phyloP scores from a whole-genome alignment of 2,797 vertebrate species.

The Vultur gryphus region DNA sequence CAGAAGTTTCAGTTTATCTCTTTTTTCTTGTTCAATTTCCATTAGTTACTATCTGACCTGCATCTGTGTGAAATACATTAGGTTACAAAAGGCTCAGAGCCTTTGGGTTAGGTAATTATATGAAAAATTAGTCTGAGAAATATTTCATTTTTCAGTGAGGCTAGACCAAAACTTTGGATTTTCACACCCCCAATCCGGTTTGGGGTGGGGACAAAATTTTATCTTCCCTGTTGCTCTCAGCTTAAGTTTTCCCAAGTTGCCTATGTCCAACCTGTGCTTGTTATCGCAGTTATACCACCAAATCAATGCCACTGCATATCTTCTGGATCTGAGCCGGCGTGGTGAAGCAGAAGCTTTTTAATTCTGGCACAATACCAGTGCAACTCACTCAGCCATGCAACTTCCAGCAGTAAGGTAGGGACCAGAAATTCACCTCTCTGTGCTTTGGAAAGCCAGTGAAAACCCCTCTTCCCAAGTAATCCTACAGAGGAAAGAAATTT shows the following conservation, averaged over 20 bases:
- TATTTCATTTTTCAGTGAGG: background rate
- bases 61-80: background rate
- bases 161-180: background rate
- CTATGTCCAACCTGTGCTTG: background rate
- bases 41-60: background rate
- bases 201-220: background rate
- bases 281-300: background rate
- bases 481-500: background rate
- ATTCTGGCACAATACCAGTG: background rate
- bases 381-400: background rate
- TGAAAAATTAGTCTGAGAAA: background rate
- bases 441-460: background rate
- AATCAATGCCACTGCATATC: background rate
- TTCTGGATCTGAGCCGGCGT: background rate
- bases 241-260: background rate
- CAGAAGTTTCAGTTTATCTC: background rate
- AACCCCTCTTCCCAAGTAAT: accelerated
- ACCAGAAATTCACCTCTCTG: background rate
- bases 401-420: background rate
- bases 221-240: background rate
- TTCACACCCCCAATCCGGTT: background rate
- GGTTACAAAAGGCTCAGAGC: background rate
- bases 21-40: background rate
- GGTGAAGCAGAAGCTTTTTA: background rate
- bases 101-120: background rate